A percentile compares a stretch with the other conserved stretches of the same genome.
phyloP scores from a whole-genome alignment of 2,888 invertebrate species.

The Oscheius myriophilus region DNA sequence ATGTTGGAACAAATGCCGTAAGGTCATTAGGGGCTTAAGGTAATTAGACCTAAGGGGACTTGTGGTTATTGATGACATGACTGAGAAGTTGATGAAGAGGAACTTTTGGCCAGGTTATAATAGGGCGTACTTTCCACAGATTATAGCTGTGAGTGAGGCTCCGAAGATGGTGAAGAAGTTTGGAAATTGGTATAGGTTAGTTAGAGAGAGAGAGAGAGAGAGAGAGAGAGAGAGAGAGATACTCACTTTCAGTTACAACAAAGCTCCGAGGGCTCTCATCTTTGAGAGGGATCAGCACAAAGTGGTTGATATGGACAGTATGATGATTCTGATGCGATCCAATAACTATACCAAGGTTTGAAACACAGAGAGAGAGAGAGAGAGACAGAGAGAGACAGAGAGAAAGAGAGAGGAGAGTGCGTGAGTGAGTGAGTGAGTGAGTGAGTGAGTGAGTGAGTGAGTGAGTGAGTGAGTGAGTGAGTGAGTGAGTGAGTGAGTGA shows the following conservation, averaged over 20 bases:
- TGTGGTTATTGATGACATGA: constrained; percentile 58
- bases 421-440: not conserved
- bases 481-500: not conserved
- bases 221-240: not conserved
- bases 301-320: constrained; percentile 76
- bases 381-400: not conserved
- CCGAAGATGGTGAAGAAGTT: constrained; percentile 75
- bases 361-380: no score
- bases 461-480: no score
- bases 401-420: not conserved
- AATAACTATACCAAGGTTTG: constrained; percentile 6
- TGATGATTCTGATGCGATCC: constrained; percentile 76
- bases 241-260: constrained; percentile 43
- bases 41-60: constrained; percentile 4
- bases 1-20: constrained; percentile 82
- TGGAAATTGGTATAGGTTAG: constrained; percentile 77
- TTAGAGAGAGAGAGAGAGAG: not conserved
- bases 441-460: not conserved
- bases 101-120: constrained; percentile 83
- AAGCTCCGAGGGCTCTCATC: constrained; percentile 70
- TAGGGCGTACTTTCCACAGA: constrained; percentile 76
- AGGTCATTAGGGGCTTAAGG: constrained; percentile 45
- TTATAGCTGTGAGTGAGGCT: constrained; percentile 78
- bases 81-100: constrained; percentile 69
- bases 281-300: constrained; percentile 75